Percentiles rank a stretch among this genome's conserved stretches.
phyloP scores from a whole-genome alignment of 2,888 invertebrate genomes.

The Galeruca laticollis region DNA sequence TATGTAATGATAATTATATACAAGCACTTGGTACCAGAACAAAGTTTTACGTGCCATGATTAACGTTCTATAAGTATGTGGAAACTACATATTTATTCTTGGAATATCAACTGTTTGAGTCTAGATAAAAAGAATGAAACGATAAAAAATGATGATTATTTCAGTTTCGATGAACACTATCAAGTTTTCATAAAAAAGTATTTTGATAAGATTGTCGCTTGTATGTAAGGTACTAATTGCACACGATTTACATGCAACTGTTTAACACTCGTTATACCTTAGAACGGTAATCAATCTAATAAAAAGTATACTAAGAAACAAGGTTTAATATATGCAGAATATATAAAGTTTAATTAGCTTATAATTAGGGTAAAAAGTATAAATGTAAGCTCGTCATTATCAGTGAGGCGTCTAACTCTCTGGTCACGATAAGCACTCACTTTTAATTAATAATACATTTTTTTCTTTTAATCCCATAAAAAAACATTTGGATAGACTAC shows the following conservation, averaged over 20 bases:
- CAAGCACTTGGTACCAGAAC: no score
- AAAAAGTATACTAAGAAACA: not conserved
- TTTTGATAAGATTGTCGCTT: no score
- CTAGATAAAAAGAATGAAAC: no score
- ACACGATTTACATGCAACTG: not conserved
- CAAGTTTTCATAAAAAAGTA: no score
- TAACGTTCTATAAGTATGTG: no score
- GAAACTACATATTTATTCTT: no score
- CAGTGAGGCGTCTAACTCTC: conserved; percentile 11
- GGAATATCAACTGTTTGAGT: no score
- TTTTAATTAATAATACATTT: conserved; percentile 25
- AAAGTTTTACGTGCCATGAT: no score
- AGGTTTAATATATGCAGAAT: not conserved
- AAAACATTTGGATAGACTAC: conserved; percentile 19
- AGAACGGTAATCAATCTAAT: not conserved
- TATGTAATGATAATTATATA: no score
- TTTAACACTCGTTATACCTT: not conserved
- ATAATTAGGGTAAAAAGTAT: conserved; percentile 21
- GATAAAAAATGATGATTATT: no score
- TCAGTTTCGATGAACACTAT: no score
- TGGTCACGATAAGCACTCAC: conserved; percentile 15
- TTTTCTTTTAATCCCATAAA: conserved; percentile 7
- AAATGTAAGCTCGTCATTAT: conserved; percentile 10
- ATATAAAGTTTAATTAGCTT: conserved; percentile 9
- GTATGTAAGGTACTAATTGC: not conserved